Conservation (phyloP, 1,140 invertebrate species). For the Medauroidea extradentata region DNA sequence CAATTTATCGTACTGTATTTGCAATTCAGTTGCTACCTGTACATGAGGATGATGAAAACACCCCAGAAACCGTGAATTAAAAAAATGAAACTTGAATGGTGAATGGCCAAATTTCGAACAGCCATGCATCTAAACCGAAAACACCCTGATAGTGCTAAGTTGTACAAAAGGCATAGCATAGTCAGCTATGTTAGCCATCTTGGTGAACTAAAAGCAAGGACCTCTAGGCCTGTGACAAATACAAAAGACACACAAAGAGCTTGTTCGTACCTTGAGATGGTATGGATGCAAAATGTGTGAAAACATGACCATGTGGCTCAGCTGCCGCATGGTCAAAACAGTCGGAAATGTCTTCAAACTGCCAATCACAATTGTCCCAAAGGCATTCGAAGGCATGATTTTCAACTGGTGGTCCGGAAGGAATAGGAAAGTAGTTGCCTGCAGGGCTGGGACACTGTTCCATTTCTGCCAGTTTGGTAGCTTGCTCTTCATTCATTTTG, state of each 20-base stretch:
- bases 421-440: slow-evolving; percentile 19
- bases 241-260: background rate
- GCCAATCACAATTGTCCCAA: slow-evolving; percentile 90
- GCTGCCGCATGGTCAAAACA: slow-evolving; percentile 85
- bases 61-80: no score
- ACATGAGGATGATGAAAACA: no score
- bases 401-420: background rate
- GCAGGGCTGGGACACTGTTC: slow-evolving; percentile 22
- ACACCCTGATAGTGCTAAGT: no score
- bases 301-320: slow-evolving; percentile 61
- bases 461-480: slow-evolving; percentile 48
- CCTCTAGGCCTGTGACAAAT: background rate
- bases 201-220: background rate
- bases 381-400: slow-evolving; percentile 76
- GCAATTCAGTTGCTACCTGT: no score
- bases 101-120: no score
- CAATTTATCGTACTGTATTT: no score
- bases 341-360: slow-evolving; percentile 87
- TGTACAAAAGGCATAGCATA: no score
- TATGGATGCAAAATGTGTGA: slow-evolving; percentile 43
- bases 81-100: no score
- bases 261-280: slow-evolving; percentile 38
- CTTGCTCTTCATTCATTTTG: slow-evolving; percentile 79
- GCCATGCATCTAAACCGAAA: no score
- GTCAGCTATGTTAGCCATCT: background rate